phyloP scores from a whole-genome alignment of 1,140 invertebrate species.

The Galleria mellonella region DNA sequence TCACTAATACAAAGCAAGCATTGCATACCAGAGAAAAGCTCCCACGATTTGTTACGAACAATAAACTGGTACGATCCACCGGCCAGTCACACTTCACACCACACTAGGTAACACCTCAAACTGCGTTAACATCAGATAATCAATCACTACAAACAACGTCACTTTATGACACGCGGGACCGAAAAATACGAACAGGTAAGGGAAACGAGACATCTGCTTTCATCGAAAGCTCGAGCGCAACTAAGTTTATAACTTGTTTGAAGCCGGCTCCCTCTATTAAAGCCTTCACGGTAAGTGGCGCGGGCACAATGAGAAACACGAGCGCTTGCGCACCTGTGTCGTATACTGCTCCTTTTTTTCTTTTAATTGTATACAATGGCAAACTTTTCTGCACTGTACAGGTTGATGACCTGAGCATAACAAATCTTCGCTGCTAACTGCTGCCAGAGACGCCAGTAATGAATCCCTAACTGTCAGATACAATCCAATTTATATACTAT shows the following conservation, averaged over 20 bases:
- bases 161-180: conserved; percentile 16
- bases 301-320: conserved; percentile 31
- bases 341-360: conserved; percentile 31
- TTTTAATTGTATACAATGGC: conserved; percentile 31
- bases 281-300: conserved; percentile 35
- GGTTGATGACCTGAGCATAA: conserved; percentile 38
- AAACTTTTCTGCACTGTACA: conserved; percentile 28
- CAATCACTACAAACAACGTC: conserved; percentile 16
- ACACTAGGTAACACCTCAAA: conserved; percentile 13
- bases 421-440: conserved; percentile 4
- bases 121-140: conserved; percentile 12
- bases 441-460: conserved; percentile 10
- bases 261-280: conserved; percentile 10
- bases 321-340: conserved; percentile 50
- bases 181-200: conserved; percentile 5
- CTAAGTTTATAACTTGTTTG: conserved; percentile 31
- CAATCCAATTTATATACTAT: conserved; percentile 18
- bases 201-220: conserved; percentile 12
- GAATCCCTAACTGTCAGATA: neutral
- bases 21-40: conserved; percentile 29
- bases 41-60: conserved; percentile 23
- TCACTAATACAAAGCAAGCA: conserved; percentile 15
- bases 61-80: conserved; percentile 6
- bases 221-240: conserved; percentile 18
- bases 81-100: conserved; percentile 29